Evolutionary conservation across 2,113 vertebrate species (phyloP).

Genomic region (Chaetodon auriga): DNA sequence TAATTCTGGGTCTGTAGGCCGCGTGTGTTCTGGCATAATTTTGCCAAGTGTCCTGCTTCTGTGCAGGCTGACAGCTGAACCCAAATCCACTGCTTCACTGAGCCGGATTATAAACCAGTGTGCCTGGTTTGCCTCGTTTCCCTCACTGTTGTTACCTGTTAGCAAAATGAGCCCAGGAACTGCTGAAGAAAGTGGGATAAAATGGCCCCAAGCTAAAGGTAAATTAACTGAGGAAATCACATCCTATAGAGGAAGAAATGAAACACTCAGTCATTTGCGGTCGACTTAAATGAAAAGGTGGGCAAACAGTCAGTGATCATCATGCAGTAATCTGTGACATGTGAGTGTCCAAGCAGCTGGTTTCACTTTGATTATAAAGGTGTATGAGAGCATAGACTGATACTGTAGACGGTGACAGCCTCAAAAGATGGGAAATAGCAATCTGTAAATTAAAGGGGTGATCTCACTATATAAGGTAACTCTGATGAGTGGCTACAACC

Average conservation of each 20-base stretch:
- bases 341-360: not conserved
- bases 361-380: not conserved
- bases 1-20: conserved; percentile 73
- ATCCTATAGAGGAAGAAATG: conserved; percentile 13
- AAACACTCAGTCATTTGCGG: not conserved
- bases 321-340: not conserved
- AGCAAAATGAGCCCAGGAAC: conserved; percentile 36
- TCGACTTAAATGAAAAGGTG: conserved; percentile 19
- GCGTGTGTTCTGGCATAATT: conserved; percentile 65
- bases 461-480: not conserved
- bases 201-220: conserved; percentile 26
- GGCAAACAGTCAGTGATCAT: conserved; percentile 19
- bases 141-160: conserved; percentile 63
- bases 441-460: not conserved
- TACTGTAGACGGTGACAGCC: not conserved
- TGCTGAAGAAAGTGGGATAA: conserved; percentile 21
- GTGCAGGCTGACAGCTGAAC: conserved; percentile 68
- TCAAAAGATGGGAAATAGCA: not conserved
- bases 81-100: conserved; percentile 69
- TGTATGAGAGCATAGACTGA: not conserved
- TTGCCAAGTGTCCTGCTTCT: conserved; percentile 70
- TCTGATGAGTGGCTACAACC: not conserved
- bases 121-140: conserved; percentile 40
- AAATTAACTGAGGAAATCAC: conserved; percentile 45
- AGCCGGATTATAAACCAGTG: conserved; percentile 65